These are phyloP conservation scores for Hydrolagus affinis DNA, from an alignment of 2,113 vertebrate genomes.

Conservation along the genomic window DNA sequence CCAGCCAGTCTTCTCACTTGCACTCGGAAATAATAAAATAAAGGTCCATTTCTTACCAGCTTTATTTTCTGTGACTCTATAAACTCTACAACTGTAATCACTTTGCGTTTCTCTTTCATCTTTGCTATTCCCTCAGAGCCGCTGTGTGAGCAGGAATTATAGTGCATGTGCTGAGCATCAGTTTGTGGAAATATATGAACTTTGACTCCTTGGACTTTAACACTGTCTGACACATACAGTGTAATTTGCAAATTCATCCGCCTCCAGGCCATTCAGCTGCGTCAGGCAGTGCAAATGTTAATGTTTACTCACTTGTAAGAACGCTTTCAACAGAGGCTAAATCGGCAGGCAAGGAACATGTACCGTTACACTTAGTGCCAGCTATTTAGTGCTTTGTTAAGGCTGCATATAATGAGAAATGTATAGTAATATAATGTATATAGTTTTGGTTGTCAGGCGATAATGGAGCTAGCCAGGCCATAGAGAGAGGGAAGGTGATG, in stretches of 20 bases:
- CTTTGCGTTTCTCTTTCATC: conserved; percentile 55
- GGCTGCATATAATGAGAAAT: no score
- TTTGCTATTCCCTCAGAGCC: conserved; percentile 40
- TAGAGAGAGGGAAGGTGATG: no score
- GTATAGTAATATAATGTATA: no score
- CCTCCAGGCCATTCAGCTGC: conserved; percentile 44
- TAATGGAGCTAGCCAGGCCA: no score
- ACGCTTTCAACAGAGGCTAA: conserved; percentile 19
- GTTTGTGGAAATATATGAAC: conserved; percentile 59
- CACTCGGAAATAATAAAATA: not conserved
- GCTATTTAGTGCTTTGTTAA: no score
- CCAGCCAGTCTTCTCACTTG: not conserved
- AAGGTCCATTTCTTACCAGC: conserved; percentile 51
- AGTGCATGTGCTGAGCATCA: conserved; percentile 48
- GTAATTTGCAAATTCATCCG: conserved; percentile 55
- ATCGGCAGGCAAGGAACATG: not conserved
- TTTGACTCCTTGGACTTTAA: conserved; percentile 79
- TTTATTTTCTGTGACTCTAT: conserved; percentile 55
- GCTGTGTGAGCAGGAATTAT: conserved; percentile 37
- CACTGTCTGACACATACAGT: conserved; percentile 64
- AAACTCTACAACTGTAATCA: conserved; percentile 50
- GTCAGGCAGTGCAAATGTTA: conserved; percentile 52
- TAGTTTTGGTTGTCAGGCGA: no score
- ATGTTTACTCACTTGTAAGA: conserved; percentile 52
- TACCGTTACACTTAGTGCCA: not conserved